Evolutionary conservation across 2,888 invertebrate species (phyloP).

Genomic region (Oxytorus armatus): DNA sequence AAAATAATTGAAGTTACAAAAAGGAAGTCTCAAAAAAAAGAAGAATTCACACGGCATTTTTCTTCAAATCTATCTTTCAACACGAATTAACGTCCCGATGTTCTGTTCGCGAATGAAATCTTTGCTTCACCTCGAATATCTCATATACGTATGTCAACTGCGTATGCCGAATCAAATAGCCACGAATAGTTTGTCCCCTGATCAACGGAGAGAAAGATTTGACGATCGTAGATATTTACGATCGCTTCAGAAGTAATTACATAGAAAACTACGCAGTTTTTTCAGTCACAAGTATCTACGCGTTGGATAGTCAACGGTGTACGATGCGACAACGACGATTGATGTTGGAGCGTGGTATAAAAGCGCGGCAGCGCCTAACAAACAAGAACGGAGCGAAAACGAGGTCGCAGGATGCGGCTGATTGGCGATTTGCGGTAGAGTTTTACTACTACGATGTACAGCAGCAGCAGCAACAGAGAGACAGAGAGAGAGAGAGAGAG

Average conservation of each 20-base stretch:
- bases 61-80: no score
- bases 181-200: neutral
- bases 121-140: no score
- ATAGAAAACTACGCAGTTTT: neutral
- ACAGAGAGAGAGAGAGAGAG: neutral
- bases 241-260: constrained; percentile 3
- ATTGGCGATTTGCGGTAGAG: constrained; percentile 72
- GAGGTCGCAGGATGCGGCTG: constrained; percentile 77
- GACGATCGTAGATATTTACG: constrained; percentile 6
- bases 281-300: neutral
- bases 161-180: no score
- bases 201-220: neutral
- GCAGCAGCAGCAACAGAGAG: neutral
- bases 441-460: constrained; percentile 52
- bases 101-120: no score
- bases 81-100: no score
- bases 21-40: no score
- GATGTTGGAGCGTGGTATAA: neutral
- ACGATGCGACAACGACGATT: constrained; percentile 12
- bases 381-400: constrained; percentile 67
- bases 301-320: neutral
- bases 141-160: no score
- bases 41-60: no score
- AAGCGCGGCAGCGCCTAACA: constrained; percentile 38
- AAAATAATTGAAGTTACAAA: no score